Evolutionary conservation across 2,888 invertebrate species (phyloP), one percentile per base, ranked within the genome.

Genomic region (Acrobasis suavella): DNA sequence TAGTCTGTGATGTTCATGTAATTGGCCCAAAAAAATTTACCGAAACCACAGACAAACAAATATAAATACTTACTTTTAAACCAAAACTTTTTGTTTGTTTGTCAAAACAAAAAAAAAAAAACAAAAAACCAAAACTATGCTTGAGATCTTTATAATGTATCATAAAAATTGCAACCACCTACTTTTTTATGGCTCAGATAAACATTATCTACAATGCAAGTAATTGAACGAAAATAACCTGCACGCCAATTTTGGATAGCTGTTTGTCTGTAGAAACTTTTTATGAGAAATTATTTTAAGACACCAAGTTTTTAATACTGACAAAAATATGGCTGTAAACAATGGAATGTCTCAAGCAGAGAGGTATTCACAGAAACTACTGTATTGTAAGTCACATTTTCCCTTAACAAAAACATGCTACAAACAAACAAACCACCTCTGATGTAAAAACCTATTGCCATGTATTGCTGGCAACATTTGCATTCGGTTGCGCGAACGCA

Each of bases 381-480:
- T 42, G 22, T 56, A 56, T 22, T 14, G 9, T 22, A 56, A n/a
- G 16, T 17, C 22, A 42, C 42, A 42, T 42, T 56, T 56, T 22
- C 42, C 16, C 42, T 56, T 56, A 42, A 17, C 56, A 56, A 56
- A 56, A 56, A 37, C 14, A 14, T 51, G 52, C 55, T 49, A 63
- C 66, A 64, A 67, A 64, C 62, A 61, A 63, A 67, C 62, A 50
- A 72, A 65, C 32, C 69, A 70, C 67, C 69, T 62, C 60, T 61
- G 65, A 58, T 63, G 55, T 58, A 50, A 65, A 61, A 51, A 55
- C 60, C 67, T 90, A 92, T 73, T 91, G 91, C 92, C 92, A 92
- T 60, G 89, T 74, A 72, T 91, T 92, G 71, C 91, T 89, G 16
- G 91, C 85, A 60, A 91, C 85, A 68, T 91, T 91, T 49, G 80